Conservation (phyloP, 1,140 invertebrate species). For the Diabrotica undecimpunctata region DNA sequence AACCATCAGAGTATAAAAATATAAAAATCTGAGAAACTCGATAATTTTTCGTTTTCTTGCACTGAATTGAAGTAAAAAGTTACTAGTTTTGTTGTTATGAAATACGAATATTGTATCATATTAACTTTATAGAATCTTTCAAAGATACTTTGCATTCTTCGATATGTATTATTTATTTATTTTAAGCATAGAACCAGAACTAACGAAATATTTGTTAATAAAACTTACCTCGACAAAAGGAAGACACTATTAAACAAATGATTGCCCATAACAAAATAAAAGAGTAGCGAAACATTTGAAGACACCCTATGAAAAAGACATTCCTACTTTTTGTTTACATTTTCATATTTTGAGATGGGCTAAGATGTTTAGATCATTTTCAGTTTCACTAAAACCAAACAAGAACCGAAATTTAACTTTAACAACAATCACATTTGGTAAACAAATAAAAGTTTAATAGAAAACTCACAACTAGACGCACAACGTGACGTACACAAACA, state of each 20-base stretch:
- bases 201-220: neutral
- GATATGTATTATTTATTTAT: neutral
- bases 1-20: too few relatives aligned
- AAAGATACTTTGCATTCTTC: too few relatives aligned
- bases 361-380: neutral
- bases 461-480: neutral
- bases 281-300: slow-evolving; percentile 1
- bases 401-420: neutral
- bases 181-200: neutral
- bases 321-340: slow-evolving; percentile 1
- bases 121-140: too few relatives aligned
- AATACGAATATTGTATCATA: too few relatives aligned
- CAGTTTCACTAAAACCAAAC: neutral
- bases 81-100: too few relatives aligned
- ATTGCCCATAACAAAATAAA: neutral
- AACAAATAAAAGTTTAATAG: neutral
- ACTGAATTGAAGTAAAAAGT: too few relatives aligned
- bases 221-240: neutral
- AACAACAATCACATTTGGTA: neutral
- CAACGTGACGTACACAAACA: neutral
- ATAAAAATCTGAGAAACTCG: too few relatives aligned
- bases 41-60: too few relatives aligned
- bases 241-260: neutral
- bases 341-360: neutral
- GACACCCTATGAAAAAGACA: neutral